A percentile compares a stretch with the other conserved stretches of the same genome.
These are phyloP conservation scores for Sparidentex hasta DNA, from an alignment of 2,797 vertebrate species.

Conservation along the genomic window DNA sequence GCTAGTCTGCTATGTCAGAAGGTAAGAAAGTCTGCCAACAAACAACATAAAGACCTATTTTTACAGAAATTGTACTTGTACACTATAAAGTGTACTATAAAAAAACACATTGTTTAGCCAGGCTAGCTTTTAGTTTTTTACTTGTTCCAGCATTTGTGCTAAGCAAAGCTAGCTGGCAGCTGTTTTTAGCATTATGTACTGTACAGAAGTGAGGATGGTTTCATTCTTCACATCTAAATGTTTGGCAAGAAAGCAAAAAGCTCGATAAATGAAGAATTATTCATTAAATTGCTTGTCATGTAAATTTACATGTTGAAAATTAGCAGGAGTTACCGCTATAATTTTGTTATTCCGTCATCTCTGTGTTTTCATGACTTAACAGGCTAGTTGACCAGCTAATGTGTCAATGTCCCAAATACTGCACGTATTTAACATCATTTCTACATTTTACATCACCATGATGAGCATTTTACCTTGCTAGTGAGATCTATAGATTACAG, in stretches of 20 bases:
- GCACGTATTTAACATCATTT: constrained; percentile 8
- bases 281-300: too few relatives aligned
- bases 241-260: neutral
- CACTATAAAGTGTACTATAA: too few relatives aligned
- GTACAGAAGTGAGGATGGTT: neutral
- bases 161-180: neutral
- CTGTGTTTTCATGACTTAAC: constrained; percentile 22
- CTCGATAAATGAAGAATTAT: too few relatives aligned
- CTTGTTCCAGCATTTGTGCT: neutral
- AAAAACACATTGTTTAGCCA: neutral
- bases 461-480: constrained; percentile 21
- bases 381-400: constrained; percentile 3
- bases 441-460: constrained; percentile 6
- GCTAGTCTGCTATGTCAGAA: neutral
- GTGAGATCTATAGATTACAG: constrained; percentile 18
- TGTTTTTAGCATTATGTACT: neutral
- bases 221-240: constrained; percentile 4
- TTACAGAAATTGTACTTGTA: neutral
- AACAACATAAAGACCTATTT: neutral
- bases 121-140: neutral
- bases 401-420: neutral
- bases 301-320: neutral
- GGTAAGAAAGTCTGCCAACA: neutral
- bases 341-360: neutral
- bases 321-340: neutral